Base-by-base conservation (phyloP, 2,797 vertebrate genomes). In the Coccyzus lansbergi region DNA sequence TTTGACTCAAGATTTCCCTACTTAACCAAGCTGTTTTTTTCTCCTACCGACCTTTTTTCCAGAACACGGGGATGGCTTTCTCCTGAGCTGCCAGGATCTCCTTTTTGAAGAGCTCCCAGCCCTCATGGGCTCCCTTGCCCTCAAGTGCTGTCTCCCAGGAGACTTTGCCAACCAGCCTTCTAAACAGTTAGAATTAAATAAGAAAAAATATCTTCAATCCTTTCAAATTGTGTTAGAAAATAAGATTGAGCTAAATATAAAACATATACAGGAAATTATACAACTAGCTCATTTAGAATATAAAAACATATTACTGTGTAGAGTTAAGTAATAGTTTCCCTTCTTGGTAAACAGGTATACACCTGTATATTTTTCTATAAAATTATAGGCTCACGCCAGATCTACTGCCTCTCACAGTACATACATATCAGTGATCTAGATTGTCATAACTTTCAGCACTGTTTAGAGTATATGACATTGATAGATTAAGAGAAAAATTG, bases 401-500 rank as follows among this genome's bases (percentile, higher is more conserved):
- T 46, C 31, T 65, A 83, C n/a, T 84, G 38, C 22, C 15, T 93
- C 52, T 89, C 49, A 59, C 63, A 92, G n/a, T 74, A 67, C 62
- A 85, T 49, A 74, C 3, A 34, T 90, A 44, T 6, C 26, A 48
- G 12, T 85, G 46, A 95, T 14, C 21, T 53, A 63, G 12, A 17
- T 1, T 85, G 78, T 90, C 83, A 85, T 91, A 84, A 29, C 86
- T 96, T 88, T 95, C 79, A 94, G 17, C 17, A 77, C 58, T 86
- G 28, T 58, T 94, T 86, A 77, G 33, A 92, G 85, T n/a, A 88
- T 40, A 90, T 46, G 85, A 7, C 92, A 96, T 76, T 97, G 93
- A 96, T 34, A 95, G 69, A 97, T 85, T 63, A 94, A 93, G 42
- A 94, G 42, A 83, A 96, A 95, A 95, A 92, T 75, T 95, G 74